Percentiles rank a stretch among this genome's conserved stretches.
Evolutionary conservation across 2,797 vertebrate species (phyloP).

Genomic region (Centroberyx gerrardi): DNA sequence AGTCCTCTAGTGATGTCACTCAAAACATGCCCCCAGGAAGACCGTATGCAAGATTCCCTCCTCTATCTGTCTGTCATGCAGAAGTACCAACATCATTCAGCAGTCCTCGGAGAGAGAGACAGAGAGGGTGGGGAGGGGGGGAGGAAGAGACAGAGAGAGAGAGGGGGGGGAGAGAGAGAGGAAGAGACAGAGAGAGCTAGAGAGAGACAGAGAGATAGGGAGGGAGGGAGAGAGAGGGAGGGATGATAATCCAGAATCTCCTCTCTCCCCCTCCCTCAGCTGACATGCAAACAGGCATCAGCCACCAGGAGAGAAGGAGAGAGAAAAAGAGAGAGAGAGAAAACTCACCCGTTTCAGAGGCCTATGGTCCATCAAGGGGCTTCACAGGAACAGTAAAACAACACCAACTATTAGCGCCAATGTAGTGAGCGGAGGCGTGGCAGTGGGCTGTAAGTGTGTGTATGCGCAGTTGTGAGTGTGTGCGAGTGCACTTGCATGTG

Average conservation of each 20-base stretch:
- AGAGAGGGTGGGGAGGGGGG: conserved; percentile 11
- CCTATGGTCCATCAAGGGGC: conserved; percentile 99
- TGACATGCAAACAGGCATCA: conserved; percentile 99
- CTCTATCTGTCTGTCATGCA: conserved; percentile 84
- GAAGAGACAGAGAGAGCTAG: conserved; percentile 17
- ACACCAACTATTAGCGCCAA: conserved; percentile 97
- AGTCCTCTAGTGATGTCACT: conserved; percentile 76
- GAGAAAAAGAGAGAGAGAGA: conserved; percentile 64
- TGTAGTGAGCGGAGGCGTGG: conserved; percentile 74
- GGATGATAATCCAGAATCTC: conserved; percentile 74
- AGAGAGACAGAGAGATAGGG: conserved; percentile 27
- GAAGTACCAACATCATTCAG: conserved; percentile 76
- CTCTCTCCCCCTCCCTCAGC: conserved; percentile 85
- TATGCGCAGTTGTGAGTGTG: neutral
- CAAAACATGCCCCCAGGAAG: conserved; percentile 84
- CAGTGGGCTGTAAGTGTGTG: conserved; percentile 67
- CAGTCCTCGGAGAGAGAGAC: conserved; percentile 67
- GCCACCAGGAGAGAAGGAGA: conserved; percentile 83
- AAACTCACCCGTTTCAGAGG: conserved; percentile 99
- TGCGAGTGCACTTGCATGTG: neutral
- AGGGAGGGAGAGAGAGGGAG: conserved; percentile 40
- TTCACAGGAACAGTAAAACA: conserved; percentile 98
- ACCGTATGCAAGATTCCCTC: conserved; percentile 72
- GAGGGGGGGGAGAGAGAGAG: conserved; percentile 27
- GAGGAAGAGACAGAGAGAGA: conserved; percentile 17